phyloP scores from a whole-genome alignment of 2,113 vertebrate genomes.

The Hypocryptadius cinnamomeus region DNA sequence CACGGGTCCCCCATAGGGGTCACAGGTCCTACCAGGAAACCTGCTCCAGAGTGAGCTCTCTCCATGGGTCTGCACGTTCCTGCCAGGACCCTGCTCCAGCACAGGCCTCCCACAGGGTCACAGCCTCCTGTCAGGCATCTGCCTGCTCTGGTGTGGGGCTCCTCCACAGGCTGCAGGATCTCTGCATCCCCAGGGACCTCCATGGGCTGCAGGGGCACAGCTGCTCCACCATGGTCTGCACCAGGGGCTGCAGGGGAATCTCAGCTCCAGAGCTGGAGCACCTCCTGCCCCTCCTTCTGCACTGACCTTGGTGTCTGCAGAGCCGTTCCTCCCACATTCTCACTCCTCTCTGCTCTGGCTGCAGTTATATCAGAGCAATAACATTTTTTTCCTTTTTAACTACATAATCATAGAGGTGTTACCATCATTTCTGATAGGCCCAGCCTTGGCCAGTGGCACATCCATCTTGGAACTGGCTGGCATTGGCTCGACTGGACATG shows the following conservation, averaged over 20 bases:
- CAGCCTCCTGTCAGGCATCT: neutral
- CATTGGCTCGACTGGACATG: neutral
- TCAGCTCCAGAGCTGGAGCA: neutral
- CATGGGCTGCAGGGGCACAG: neutral
- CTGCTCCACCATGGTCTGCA: neutral
- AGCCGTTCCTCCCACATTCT: neutral
- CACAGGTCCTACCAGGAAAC: neutral
- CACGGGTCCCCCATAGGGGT: fast-evolving
- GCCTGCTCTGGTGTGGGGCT: neutral
- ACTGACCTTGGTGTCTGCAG: neutral
- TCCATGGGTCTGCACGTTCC: neutral
- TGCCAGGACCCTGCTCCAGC: neutral
- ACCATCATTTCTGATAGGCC: neutral
- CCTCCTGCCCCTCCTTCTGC: neutral
- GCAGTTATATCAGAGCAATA: neutral
- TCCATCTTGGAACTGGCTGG: neutral
- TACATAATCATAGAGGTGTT: neutral
- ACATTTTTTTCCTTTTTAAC: neutral
- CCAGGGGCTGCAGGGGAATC: neutral
- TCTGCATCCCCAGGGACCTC: neutral
- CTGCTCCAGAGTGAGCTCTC: neutral
- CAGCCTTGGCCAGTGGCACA: neutral
- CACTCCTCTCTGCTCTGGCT: neutral
- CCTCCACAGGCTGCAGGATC: neutral
- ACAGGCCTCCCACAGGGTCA: neutral